phyloP scores from a whole-genome alignment of 2,888 invertebrate genomes.

The Gasteruption jaculator region DNA sequence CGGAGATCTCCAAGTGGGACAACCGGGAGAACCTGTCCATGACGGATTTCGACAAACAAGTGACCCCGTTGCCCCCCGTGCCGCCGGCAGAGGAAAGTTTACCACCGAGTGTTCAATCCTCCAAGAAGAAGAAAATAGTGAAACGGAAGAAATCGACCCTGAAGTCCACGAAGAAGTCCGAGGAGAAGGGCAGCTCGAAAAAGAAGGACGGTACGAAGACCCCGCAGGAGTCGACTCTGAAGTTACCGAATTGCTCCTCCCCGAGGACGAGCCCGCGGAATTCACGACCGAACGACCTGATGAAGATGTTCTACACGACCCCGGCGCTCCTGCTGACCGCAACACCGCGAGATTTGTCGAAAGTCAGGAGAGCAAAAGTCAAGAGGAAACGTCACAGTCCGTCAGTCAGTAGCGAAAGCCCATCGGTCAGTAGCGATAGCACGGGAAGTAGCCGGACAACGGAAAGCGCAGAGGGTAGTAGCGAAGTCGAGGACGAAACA shows the following conservation, averaged over 20 bases:
- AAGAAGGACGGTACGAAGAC: constrained; percentile 16
- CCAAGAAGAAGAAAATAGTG: constrained; percentile 38
- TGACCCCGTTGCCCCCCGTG: constrained; percentile 22
- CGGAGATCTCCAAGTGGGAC: constrained; percentile 40
- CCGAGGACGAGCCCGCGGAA: constrained; percentile 32
- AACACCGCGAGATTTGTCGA: constrained; percentile 45
- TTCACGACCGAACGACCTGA: constrained; percentile 40
- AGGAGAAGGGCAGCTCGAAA: constrained; percentile 20
- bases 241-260: constrained; percentile 21
- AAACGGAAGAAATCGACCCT: constrained; percentile 40
- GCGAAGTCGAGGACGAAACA: constrained; percentile 53
- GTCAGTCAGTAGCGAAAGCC: constrained; percentile 38
- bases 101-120: constrained; percentile 30
- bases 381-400: constrained; percentile 43
- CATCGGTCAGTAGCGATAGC: constrained; percentile 44
- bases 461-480: constrained; percentile 41
- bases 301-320: constrained; percentile 47
- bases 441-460: constrained; percentile 44
- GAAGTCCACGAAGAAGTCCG: constrained; percentile 29
- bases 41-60: constrained; percentile 31
- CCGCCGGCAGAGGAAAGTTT: constrained; percentile 23
- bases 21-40: constrained; percentile 38
- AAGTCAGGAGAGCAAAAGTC: constrained; percentile 43
- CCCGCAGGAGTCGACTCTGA: constrained; percentile 26
- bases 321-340: constrained; percentile 45